Base-by-base conservation (phyloP, 2,888 invertebrate species). In the Tetranychus truncatus region DNA sequence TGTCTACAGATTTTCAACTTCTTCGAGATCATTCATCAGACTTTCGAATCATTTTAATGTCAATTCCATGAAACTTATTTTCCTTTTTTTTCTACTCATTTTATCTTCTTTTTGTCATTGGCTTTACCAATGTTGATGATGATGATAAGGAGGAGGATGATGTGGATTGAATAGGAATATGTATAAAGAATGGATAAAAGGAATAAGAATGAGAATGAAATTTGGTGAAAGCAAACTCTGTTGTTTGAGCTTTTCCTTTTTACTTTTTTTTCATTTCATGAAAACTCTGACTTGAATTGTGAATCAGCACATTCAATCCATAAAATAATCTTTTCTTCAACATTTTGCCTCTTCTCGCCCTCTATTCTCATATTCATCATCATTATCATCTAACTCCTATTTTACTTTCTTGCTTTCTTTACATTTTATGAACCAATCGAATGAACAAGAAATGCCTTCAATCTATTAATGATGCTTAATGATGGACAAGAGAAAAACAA, bases 141-240 rank as follows among this genome's bases (percentile, higher is more conserved):
- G 55, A 55, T 55, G 55, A 55, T 55, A 45, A 73, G 65, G 20
- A 73, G 45, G 73, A 73, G 11, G 45, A 45, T 73, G 73, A 73
- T 15, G 44, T 45, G 45, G 73, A 73, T 73, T 21, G 44, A 21
- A 20, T n/a, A 66, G 21, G 45, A 21, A 20, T 15, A 21, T 44
- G n/a, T 73, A 11, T 9, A 45, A 44, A 73, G 34, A 46, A 73
- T 21, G 15, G 15, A 73, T 24, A 66, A 11, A 18, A 21, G 18
- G 66, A 21, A 46, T 66, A 73, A 46, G 24, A 65, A 34, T 34
- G 8, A 24, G 66, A 73, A 55, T 21, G 20, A 24, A 24, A n/a
- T n/a, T 15, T 18, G 18, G 15, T 6, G 45, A 20, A 21, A 55
- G 18, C 8, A 55, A 73, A 65, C 34, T 34, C 34, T 5, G 34